Conservation (phyloP, 2,113 vertebrate species). For the Corythaeola cristata region DNA sequence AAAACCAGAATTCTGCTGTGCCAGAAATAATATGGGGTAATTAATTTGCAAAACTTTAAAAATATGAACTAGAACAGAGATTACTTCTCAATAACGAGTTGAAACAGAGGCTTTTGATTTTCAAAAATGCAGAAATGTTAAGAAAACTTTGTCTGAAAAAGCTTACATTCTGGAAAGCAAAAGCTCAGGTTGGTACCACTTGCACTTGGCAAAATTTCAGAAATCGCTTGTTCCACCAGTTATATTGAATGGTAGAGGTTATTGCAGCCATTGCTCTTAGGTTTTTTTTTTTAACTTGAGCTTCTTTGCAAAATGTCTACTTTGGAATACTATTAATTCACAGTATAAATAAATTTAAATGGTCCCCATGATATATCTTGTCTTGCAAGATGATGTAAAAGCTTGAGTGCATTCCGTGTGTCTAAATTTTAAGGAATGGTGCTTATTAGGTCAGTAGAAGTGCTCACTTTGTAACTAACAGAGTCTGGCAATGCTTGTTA, state of each 20-base stretch:
- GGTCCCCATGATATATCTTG: not conserved
- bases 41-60: not conserved
- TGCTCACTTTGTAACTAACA: not conserved
- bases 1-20: not conserved
- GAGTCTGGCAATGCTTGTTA: not conserved
- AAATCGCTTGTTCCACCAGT: not conserved
- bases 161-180: not conserved
- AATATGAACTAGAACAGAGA: not conserved
- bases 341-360: not conserved
- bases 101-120: not conserved
- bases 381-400: not conserved
- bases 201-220: not conserved
- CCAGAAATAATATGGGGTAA: not conserved
- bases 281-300: not conserved
- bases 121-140: not conserved
- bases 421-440: not conserved
- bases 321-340: not conserved
- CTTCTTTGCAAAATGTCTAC: not conserved
- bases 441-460: not conserved
- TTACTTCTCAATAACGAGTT: not conserved
- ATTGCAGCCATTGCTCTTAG: not conserved
- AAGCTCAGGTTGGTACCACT: not conserved
- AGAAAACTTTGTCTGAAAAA: not conserved
- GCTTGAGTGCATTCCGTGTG: not conserved
- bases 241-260: not conserved